Conservation (phyloP, 2,113 vertebrate species). For the Trichechus manatus region DNA sequence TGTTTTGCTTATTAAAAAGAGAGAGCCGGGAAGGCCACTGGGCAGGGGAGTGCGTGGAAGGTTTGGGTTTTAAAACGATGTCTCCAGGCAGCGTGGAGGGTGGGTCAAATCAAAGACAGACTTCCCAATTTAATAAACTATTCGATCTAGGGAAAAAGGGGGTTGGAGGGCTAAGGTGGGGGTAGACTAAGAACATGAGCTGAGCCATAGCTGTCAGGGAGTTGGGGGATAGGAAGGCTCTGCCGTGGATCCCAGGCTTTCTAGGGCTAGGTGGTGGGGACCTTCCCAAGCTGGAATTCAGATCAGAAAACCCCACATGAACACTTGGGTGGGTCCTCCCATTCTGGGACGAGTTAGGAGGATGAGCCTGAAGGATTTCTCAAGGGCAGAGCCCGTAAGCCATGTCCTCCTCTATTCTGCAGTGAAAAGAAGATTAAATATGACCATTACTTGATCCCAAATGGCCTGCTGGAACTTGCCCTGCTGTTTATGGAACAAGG, state of each 20-base stretch:
- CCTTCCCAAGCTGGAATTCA: neutral
- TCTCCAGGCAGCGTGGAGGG: neutral
- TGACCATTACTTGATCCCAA: constrained; percentile 97
- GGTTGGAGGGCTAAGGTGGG: neutral
- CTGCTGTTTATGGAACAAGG: constrained; percentile 95
- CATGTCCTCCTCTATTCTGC: constrained; percentile 72
- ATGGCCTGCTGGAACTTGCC: constrained; percentile 95
- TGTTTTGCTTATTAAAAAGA: neutral
- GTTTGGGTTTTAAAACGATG: neutral
- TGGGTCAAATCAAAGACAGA: neutral
- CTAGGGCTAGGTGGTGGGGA: neutral
- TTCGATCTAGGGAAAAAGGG: neutral
- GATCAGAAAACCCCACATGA: neutral
- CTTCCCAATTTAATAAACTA: neutral
- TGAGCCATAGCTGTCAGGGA: neutral
- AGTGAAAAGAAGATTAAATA: constrained; percentile 98
- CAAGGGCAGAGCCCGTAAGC: neutral
- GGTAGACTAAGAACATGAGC: neutral
- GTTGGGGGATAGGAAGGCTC: neutral
- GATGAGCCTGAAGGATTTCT: neutral
- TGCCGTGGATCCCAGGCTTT: neutral
- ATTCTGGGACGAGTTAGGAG: neutral
- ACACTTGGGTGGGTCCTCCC: neutral
- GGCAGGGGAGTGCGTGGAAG: neutral
- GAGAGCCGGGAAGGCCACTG: neutral